Conservation (phyloP, 2,797 vertebrate species). For the Pteropus rufus region DNA sequence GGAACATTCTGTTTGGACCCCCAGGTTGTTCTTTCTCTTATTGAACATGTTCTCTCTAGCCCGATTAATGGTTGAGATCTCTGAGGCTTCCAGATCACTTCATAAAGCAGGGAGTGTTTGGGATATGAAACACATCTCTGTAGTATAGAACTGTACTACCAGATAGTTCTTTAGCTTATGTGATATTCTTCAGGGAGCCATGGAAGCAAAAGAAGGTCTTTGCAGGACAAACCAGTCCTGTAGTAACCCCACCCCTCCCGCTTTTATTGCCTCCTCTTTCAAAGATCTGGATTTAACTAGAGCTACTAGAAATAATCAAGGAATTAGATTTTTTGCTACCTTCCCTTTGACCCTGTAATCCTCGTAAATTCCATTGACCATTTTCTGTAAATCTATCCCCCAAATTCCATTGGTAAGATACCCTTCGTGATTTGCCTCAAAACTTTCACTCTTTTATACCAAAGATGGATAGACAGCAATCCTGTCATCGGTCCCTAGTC, state of each 20-base stretch:
- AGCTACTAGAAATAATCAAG: neutral
- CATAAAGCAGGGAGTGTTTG: neutral
- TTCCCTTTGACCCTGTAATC: neutral
- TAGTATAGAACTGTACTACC: neutral
- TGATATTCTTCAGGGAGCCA: conserved; percentile 17
- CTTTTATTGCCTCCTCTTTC: conserved; percentile 16
- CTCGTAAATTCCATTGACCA: neutral
- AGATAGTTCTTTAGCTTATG: neutral
- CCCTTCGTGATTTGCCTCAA: neutral
- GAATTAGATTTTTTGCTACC: conserved; percentile 9
- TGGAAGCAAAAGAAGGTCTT: conserved; percentile 24
- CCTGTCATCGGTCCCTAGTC: neutral
- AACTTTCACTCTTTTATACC: conserved; percentile 21
- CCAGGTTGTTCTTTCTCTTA: neutral
- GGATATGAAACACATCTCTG: conserved; percentile 21
- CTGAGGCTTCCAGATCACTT: neutral
- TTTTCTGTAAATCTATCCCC: neutral
- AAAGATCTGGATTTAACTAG: conserved; percentile 30
- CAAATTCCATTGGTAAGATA: neutral
- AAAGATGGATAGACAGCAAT: conserved; percentile 3
- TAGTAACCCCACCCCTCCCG: neutral
- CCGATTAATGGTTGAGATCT: neutral
- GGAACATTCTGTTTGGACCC: neutral
- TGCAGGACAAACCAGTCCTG: neutral
- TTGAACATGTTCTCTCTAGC: neutral